Conservation (phyloP, 2,888 invertebrate genomes). For the Sphecodes monilicornis region DNA sequence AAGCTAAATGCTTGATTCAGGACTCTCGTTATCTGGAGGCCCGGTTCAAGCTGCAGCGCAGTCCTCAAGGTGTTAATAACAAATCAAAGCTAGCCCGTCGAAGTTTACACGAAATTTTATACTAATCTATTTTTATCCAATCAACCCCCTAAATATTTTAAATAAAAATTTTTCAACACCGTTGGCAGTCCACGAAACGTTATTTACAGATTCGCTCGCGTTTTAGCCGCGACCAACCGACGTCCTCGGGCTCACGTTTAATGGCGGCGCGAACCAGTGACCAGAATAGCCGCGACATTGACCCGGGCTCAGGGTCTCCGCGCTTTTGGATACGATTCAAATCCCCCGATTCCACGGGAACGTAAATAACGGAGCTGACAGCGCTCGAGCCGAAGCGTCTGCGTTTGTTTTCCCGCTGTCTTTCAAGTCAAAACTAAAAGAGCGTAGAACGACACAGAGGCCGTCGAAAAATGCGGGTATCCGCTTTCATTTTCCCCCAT, state of each 20-base stretch:
- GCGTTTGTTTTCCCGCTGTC: background rate
- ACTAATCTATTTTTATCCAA: too few species aligned
- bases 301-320: constrained; percentile 68
- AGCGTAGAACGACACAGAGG: background rate
- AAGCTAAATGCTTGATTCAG: too few species aligned
- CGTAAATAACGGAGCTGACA: constrained; percentile 27
- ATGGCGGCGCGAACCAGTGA: constrained; percentile 25
- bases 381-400: background rate
- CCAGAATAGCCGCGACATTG: constrained; percentile 79
- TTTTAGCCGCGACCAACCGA: background rate
- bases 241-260: constrained; percentile 1
- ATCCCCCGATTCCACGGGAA: constrained; percentile 21
- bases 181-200: background rate
- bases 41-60: too few species aligned
- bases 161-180: too few species aligned
- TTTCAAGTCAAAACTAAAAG: background rate
- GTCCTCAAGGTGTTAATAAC: too few species aligned
- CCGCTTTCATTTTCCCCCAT: background rate
- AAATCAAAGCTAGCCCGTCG: background rate
- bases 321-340: constrained; percentile 74
- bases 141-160: too few species aligned
- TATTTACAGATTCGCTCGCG: background rate
- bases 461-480: background rate
- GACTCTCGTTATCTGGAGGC: too few species aligned
- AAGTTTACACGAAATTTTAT: too few species aligned